Conservation (phyloP, 2,113 vertebrate species). For the Helogale parvula region DNA sequence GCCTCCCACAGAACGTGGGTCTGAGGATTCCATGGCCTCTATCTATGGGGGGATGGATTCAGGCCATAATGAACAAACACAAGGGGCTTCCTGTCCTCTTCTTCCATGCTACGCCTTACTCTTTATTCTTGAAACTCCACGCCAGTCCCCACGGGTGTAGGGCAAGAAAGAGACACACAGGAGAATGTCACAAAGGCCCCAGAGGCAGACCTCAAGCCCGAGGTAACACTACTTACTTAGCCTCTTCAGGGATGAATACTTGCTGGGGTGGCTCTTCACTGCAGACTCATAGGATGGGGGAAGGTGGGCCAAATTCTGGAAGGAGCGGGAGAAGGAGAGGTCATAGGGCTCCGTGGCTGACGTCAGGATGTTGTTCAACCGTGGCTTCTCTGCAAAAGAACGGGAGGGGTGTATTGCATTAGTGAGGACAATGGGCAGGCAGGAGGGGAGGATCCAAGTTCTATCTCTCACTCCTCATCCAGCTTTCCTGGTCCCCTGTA, state of each 20-base stretch:
- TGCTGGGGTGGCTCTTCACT: constrained; percentile 95
- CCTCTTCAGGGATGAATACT: constrained; percentile 98
- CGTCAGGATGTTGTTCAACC: constrained; percentile 97
- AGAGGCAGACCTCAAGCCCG: neutral
- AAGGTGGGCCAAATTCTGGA: constrained; percentile 98
- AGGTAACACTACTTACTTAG: constrained; percentile 92
- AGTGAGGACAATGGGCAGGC: neutral
- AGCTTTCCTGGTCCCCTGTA: neutral
- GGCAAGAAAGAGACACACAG: neutral
- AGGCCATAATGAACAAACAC: neutral
- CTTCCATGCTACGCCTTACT: neutral
- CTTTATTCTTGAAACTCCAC: neutral
- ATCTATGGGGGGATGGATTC: neutral
- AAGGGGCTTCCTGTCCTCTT: neutral
- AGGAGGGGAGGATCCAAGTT: neutral
- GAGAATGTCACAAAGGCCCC: neutral
- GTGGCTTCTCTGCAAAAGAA: constrained; percentile 92
- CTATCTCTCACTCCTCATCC: neutral
- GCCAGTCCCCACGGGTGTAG: no score
- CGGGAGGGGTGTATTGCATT: neutral
- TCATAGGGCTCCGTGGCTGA: constrained; percentile 99
- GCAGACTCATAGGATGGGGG: constrained; percentile 98
- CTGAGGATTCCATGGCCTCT: neutral
- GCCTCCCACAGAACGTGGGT: neutral
- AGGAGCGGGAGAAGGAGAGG: constrained; percentile 98